Percentiles rank a stretch among this genome's conserved stretches.
These are phyloP conservation scores for Muscicapa comitata DNA, from an alignment of 2,797 vertebrate genomes.

Conservation along the genomic window DNA sequence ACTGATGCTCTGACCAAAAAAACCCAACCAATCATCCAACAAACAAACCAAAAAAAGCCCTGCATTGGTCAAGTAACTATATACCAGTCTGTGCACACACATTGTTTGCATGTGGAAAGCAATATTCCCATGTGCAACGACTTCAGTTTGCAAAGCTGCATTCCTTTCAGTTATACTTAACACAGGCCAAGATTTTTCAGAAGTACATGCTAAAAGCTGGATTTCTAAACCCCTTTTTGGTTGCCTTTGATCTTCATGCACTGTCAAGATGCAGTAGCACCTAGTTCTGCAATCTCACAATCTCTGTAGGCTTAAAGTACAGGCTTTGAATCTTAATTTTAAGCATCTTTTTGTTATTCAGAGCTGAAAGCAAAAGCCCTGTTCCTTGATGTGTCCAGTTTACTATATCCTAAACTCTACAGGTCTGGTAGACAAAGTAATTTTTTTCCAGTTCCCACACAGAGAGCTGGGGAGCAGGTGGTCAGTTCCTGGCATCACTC, in stretches of 20 bases:
- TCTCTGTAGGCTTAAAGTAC: not conserved
- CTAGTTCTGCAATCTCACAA: not conserved
- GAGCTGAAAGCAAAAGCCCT: not conserved
- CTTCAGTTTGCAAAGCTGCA: not conserved
- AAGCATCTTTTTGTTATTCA: not conserved
- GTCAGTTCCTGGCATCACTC: not conserved
- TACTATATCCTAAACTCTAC: not conserved
- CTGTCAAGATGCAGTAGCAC: not conserved
- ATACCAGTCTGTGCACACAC: not conserved
- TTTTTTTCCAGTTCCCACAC: not conserved
- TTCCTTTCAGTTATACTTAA: not conserved
- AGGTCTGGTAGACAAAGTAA: not conserved
- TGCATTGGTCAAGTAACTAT: not conserved
- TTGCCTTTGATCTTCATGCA: not conserved
- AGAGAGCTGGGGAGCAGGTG: not conserved
- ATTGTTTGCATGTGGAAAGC: not conserved
- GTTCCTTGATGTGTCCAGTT: not conserved
- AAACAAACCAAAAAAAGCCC: fast-evolving
- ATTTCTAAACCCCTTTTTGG: not conserved
- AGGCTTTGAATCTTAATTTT: not conserved
- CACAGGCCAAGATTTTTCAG: not conserved
- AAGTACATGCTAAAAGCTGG: not conserved
- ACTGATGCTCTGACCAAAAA: not conserved
- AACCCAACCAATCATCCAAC: too few species aligned
- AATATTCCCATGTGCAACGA: not conserved